Evolutionary conservation across 2,113 vertebrate genomes (phyloP).

Genomic region (Macquaria ambigua): DNA sequence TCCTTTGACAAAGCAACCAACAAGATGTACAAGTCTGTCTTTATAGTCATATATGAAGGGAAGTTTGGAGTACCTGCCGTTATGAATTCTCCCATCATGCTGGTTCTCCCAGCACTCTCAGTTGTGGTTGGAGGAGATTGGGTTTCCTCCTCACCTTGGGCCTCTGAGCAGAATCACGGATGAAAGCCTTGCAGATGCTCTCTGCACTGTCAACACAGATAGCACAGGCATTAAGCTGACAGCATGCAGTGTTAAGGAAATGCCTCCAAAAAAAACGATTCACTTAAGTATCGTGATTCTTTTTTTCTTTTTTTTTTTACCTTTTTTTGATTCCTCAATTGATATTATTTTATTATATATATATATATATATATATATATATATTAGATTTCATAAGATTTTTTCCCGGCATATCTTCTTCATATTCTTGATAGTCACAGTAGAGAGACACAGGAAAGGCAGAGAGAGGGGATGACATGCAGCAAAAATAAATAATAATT

Average conservation of each 20-base stretch:
- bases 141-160: not conserved
- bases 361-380: no score
- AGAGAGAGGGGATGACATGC: no score
- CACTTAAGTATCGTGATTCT: no score
- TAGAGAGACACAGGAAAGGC: no score
- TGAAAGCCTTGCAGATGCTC: not conserved
- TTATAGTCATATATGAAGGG: not conserved
- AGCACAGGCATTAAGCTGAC: not conserved
- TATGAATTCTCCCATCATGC: not conserved
- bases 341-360: no score
- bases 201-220: not conserved
- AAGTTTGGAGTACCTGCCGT: no score
- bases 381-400: no score
- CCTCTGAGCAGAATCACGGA: not conserved
- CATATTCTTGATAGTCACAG: no score
- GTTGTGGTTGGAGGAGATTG: not conserved
- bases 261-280: not conserved
- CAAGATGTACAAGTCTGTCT: not conserved
- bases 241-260: not conserved
- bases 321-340: no score
- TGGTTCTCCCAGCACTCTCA: not conserved
- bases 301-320: no score
- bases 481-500: no score
- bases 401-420: no score
- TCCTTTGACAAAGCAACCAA: not conserved